Base-by-base conservation (phyloP, 2,113 vertebrate genomes). In the Speoplatyrhinus poulsoni region DNA sequence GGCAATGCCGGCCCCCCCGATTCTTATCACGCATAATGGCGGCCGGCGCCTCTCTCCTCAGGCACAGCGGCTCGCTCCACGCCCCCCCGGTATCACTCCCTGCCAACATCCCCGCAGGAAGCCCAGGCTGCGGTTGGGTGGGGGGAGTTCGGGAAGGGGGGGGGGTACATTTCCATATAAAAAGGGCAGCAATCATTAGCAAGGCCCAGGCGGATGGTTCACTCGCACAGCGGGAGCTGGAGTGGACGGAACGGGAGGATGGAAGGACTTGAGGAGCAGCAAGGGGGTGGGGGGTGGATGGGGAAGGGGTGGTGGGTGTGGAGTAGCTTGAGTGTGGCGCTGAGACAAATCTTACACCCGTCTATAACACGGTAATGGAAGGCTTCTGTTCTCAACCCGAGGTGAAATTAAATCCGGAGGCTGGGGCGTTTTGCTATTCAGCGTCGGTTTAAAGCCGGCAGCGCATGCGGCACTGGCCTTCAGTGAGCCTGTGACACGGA, bases 111-210 rank as follows among this genome's bases (percentile, higher is more conserved):
- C 65, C 76, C 56, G 75, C 77, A 77, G 77, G 75, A 85, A 82
- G 85, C 60, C 54, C 70, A 47, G 75, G 48, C 70, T 68, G 73
- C 66, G 66, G 76, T 85, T 71, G 53, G 69, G n/a, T 26, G 67
- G 53, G 15, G 70, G 70, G 69, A 79, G 80, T 80, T 80, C 84
- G 60, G 63, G 70, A 65, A 83, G 76, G 78, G 67, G 53, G 15
- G 70, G 70, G 69, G 77, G 80, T 60, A 54, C 59, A 87, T 89
- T 91, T 90, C 69, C 86, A 88, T 90, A 87, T 89, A 65, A 92
- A 92, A 88, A 26, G 26, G 86, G 36, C 17, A n/a, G 16, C 36
- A 58, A 17, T 72, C 46, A 55, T 62, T 65, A 15, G 48, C n/a
- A 41, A 52, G 57, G 46, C 69, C 70, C 6, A 0, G 19, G 55